Evolutionary conservation across 2,888 invertebrate species (phyloP).

Genomic region (Lycocerus yunnanus): DNA sequence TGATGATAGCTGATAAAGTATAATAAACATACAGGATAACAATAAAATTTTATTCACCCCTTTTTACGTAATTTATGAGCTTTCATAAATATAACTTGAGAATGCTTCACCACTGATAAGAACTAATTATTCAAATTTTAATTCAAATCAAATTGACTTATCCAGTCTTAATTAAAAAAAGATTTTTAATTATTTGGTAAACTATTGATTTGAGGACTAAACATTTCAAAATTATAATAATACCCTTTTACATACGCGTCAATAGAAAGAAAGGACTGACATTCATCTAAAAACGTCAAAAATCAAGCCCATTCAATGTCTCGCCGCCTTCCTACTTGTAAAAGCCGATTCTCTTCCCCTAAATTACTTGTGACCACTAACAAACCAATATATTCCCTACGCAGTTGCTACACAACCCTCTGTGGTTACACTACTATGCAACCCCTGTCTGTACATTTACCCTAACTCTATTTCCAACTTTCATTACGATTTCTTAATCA

Average conservation of each 20-base stretch:
- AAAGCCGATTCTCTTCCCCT: conserved; percentile 41
- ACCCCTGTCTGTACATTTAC: conserved; percentile 31
- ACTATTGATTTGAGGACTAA: not conserved
- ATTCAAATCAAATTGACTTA: not conserved
- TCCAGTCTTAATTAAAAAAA: not conserved
- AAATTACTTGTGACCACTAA: conserved; percentile 44
- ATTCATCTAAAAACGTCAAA: conserved; percentile 36
- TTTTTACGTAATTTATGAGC: conserved; percentile 2
- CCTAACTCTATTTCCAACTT: conserved; percentile 34
- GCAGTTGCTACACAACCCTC: conserved; percentile 34
- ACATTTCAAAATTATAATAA: conserved; percentile 25
- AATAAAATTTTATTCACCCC: conserved; percentile 3
- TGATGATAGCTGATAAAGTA: not conserved
- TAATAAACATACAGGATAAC: not conserved
- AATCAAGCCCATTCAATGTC: conserved; percentile 36
- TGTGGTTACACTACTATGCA: conserved; percentile 32
- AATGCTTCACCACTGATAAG: not conserved
- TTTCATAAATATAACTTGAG: not conserved
- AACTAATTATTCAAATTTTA: not conserved
- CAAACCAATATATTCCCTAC: conserved; percentile 40
- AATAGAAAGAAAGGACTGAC: conserved; percentile 22
- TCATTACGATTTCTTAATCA: conserved; percentile 37
- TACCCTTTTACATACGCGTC: conserved; percentile 16
- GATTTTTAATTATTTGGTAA: not conserved
- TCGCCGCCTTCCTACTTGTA: conserved; percentile 38